Evolutionary conservation across 2,888 invertebrate species (phyloP).

Genomic region (Perizoma affinitatum): DNA sequence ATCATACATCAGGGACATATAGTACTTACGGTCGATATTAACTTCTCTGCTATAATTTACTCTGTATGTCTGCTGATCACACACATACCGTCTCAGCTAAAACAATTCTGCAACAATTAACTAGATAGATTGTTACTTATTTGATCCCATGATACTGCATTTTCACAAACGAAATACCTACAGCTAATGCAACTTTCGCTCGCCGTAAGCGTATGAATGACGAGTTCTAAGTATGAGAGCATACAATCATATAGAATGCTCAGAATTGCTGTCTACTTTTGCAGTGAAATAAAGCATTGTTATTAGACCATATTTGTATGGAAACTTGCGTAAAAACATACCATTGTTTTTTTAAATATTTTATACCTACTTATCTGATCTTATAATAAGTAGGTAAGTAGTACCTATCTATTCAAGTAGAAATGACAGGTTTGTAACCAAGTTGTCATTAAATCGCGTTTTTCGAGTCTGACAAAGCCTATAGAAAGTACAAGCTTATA

Average conservation of each 20-base stretch:
- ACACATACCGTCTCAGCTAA: constrained; percentile 1
- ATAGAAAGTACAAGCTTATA: constrained; percentile 39
- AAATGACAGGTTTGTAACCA: constrained; percentile 9
- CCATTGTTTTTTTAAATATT: constrained; percentile 12
- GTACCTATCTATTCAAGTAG: constrained; percentile 2
- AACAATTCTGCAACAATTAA: constrained; percentile 25
- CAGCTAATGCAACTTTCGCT: constrained; percentile 71
- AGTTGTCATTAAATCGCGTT: constrained; percentile 21
- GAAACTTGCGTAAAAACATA: constrained; percentile 23
- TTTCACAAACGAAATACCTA: constrained; percentile 65
- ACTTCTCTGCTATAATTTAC: constrained; percentile 2
- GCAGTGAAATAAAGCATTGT: constrained; percentile 22
- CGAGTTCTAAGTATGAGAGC: constrained; percentile 27
- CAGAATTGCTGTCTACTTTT: constrained; percentile 22
- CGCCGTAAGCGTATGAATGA: constrained; percentile 40
- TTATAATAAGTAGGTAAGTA: too few species aligned
- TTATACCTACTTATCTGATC: too few species aligned
- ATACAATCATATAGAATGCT: constrained; percentile 13
- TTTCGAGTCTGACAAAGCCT: constrained; percentile 35
- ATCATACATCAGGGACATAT: too few species aligned
- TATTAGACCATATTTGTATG: constrained; percentile 26
- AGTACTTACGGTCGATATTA: background rate
- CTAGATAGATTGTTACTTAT: constrained; percentile 37
- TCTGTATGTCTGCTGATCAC: background rate
- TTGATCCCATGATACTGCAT: constrained; percentile 63